Base-by-base conservation (phyloP, 2,888 invertebrate species). In the Cancer borealis region DNA sequence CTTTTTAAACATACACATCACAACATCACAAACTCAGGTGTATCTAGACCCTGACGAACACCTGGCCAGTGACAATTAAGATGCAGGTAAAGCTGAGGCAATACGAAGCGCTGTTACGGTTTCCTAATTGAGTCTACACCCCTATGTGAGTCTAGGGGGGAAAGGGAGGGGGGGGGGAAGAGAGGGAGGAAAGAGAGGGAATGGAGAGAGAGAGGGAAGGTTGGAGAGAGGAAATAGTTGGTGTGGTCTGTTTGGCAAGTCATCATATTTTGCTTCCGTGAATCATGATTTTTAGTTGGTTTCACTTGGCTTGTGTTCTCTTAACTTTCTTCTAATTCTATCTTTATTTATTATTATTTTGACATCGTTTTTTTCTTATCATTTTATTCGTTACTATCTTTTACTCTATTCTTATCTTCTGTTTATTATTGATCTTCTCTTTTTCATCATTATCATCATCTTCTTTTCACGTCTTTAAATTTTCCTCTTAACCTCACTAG, bases 281-380 rank as follows among this genome's bases (percentile, higher is more conserved):
- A 66, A 66, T 66, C 66, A n/a, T 21, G n/a, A n/a, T 66, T 66
- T n/a, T 66, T 66, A 66, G 66, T 66, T 66, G 66, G 66, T 66
- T 66, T 66, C 66, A 66, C 66, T 66, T n/a, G n/a, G n/a, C 5
- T 66, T 66, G 66, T 66, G 66, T 66, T 66, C n/a, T 66, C 66
- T 21, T 66, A n/a, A 66, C 66, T 66, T n/a, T 66, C 66, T 66
- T n/a, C n/a, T 66, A 66, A 66, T 66, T n/a, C n/a, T 66, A 66
- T 66, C n/a, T 21, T 66, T 21, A 17, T 66, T 21, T 8, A 17
- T 66, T n/a, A 21, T 66, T 66, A 5, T n/a, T 66, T 1, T 66
- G n/a, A 21, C 21, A 6, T 66, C n/a, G 14, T 66, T 17, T 66
- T 66, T 66, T 3, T 21, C n/a, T 3, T 54, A n/a, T 54, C 1